Percentiles rank a stretch among this genome's conserved stretches.
phyloP scores from a whole-genome alignment of 2,888 invertebrate species.

The Agrotis clavis region DNA sequence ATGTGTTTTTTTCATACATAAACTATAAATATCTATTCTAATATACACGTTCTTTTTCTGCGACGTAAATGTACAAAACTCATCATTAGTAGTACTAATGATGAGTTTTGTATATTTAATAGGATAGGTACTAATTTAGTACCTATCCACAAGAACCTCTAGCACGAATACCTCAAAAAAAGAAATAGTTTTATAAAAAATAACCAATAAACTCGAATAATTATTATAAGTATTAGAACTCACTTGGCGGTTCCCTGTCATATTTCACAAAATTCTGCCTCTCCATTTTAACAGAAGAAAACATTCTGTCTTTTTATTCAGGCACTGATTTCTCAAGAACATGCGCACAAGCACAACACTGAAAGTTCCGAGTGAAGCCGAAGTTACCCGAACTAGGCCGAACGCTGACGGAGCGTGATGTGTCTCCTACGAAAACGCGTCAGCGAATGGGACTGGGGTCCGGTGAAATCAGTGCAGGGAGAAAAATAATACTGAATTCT shows the following conservation, averaged over 20 bases:
- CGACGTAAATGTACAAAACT: neutral
- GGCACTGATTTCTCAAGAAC: constrained; percentile 24
- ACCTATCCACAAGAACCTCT: too few relatives aligned
- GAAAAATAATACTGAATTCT: constrained; percentile 36
- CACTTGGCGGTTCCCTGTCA: constrained; percentile 28
- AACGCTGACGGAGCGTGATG: constrained; percentile 43
- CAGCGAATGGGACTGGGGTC: constrained; percentile 41
- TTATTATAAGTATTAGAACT: constrained; percentile 26
- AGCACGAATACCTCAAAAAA: too few relatives aligned
- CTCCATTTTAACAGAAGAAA: constrained; percentile 45
- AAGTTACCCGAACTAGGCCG: constrained; percentile 30
- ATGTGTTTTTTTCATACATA: neutral
- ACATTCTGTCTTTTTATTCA: constrained; percentile 26
- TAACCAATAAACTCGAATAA: neutral
- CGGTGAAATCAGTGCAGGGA: constrained; percentile 51
- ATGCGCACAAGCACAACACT: constrained; percentile 45
- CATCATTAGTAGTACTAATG: too few relatives aligned
- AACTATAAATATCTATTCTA: neutral
- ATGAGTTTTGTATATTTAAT: too few relatives aligned
- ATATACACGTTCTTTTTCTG: neutral
- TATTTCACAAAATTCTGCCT: constrained; percentile 39
- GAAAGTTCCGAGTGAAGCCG: constrained; percentile 22
- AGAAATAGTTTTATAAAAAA: neutral
- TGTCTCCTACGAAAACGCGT: constrained; percentile 22
- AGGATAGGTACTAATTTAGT: too few relatives aligned